Evolutionary conservation across 2,888 invertebrate genomes (phyloP), one percentile per base, ranked within the genome.

Genomic region (Pyralis farinalis): DNA sequence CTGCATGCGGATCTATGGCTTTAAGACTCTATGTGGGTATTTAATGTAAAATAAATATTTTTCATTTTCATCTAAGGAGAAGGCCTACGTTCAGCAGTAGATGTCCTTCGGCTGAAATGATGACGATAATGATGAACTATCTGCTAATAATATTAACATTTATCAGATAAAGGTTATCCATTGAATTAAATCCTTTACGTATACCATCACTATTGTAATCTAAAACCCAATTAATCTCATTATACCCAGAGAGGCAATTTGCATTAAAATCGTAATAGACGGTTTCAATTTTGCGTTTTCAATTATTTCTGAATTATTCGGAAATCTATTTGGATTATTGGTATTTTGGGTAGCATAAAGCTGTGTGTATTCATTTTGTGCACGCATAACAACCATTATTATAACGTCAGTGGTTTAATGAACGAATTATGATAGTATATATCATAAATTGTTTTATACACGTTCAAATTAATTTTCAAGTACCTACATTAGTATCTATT

Each of bases 141-240:
- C 25, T 7, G 25, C 5, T 25, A 5, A 25, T 25, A 25, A 4
- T 25, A 25, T 25, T 8, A 21, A 25, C 7, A 25, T 7, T 8
- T 4, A 25, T 7, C 16, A 4, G 16, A 16, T 16, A 16, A 16
- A 3, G 4, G 4, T 16, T 16, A 16, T 16, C 16, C 16, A 4
- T 16, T 16, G 16, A n/a, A n/a, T n/a, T n/a, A n/a, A n/a, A n/a
- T n/a, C n/a, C n/a, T n/a, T n/a, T n/a, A n/a, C n/a, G 16, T 16
- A 16, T 16, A 16, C 16, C 16, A 16, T 16, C 16, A 16, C 3
- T 22, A 45, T 37, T 42, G 38, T 22, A 36, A 37, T n/a, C 42
- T 47, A 47, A 43, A 48, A 45, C 42, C 30, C 37, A 38, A 45
- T 50, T 45, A 43, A 48, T 52, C 42, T 47, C 49, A 50, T 50